Evolutionary conservation across 1,140 invertebrate genomes (phyloP).

Genomic region (Agrilus planipennis): DNA sequence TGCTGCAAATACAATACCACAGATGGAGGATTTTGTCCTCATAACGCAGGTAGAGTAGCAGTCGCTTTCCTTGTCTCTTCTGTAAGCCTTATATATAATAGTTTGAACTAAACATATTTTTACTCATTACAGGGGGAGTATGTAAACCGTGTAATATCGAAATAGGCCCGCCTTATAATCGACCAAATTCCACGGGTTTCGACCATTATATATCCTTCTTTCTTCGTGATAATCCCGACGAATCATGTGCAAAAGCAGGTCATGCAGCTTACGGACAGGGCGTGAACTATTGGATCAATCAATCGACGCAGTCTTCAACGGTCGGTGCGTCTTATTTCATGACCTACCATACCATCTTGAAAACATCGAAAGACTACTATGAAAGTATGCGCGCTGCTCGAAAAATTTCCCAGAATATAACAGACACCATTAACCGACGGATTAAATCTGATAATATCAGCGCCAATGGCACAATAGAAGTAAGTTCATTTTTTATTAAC

Average conservation of each 20-base stretch:
- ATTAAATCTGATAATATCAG: slow-evolving; percentile 35
- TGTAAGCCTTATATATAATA: too few species aligned
- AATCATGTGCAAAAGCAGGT: slow-evolving; percentile 73
- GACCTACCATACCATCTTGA: slow-evolving; percentile 92
- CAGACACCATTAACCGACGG: slow-evolving; percentile 55
- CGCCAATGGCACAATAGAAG: slow-evolving; percentile 14
- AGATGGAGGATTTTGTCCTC: slow-evolving; percentile 59
- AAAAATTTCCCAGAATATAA: slow-evolving; percentile 70
- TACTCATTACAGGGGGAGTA: slow-evolving; percentile 13
- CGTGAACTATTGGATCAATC: slow-evolving; percentile 46
- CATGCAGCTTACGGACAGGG: slow-evolving; percentile 69
- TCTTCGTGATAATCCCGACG: slow-evolving; percentile 78
- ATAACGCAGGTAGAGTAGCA: slow-evolving; percentile 25
- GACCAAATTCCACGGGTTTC: slow-evolving; percentile 58
- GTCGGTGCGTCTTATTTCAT: slow-evolving; percentile 79
- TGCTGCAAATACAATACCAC: slow-evolving; percentile 49
- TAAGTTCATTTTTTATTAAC: too few species aligned
- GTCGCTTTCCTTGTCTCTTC: neutral
- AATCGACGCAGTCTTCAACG: slow-evolving; percentile 30
- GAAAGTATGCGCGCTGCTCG: slow-evolving; percentile 73
- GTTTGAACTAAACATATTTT: too few species aligned
- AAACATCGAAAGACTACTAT: slow-evolving; percentile 86
- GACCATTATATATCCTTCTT: slow-evolving; percentile 77
- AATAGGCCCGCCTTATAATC: slow-evolving; percentile 34
- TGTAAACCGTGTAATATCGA: slow-evolving; percentile 41